A percentile compares a stretch with the other conserved stretches of the same genome.
Conservation (phyloP, 2,888 invertebrate species). For the Ophion ventricosus region DNA sequence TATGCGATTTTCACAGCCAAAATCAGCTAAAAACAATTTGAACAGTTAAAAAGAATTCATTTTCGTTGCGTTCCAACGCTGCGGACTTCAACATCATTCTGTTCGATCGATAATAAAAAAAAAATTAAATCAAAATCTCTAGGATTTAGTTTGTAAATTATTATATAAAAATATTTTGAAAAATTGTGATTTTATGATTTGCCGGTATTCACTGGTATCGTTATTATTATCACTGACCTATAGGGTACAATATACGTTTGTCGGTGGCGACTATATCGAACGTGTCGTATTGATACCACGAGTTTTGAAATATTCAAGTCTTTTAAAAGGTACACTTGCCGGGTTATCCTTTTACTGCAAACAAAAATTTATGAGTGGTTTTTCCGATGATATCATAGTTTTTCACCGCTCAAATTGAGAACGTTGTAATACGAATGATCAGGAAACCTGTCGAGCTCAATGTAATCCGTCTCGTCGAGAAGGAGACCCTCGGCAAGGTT, state of each 20-base stretch:
- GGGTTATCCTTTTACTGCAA: neutral
- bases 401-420: slow-evolving; percentile 93
- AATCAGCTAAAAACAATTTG: too few relatives aligned
- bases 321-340: neutral
- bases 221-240: slow-evolving; percentile 41
- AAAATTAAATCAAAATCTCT: neutral
- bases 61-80: too few relatives aligned
- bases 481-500: slow-evolving; percentile 92
- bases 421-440: slow-evolving; percentile 96
- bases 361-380: neutral
- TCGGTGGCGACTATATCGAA: slow-evolving; percentile 11
- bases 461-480: slow-evolving; percentile 96
- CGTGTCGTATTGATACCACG: slow-evolving; percentile 12
- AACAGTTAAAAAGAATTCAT: too few relatives aligned
- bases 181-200: neutral
- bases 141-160: neutral
- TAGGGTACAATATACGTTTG: neutral
- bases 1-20: too few relatives aligned
- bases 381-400: slow-evolving; percentile 84
- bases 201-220: slow-evolving; percentile 16
- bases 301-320: neutral
- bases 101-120: neutral
- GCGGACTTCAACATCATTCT: too few relatives aligned
- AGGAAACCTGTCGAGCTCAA: slow-evolving; percentile 95
- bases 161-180: neutral